Evolutionary conservation across 1,140 invertebrate species (phyloP), one percentile per base, ranked within the genome.

Genomic region (Euura saliciscinereae): DNA sequence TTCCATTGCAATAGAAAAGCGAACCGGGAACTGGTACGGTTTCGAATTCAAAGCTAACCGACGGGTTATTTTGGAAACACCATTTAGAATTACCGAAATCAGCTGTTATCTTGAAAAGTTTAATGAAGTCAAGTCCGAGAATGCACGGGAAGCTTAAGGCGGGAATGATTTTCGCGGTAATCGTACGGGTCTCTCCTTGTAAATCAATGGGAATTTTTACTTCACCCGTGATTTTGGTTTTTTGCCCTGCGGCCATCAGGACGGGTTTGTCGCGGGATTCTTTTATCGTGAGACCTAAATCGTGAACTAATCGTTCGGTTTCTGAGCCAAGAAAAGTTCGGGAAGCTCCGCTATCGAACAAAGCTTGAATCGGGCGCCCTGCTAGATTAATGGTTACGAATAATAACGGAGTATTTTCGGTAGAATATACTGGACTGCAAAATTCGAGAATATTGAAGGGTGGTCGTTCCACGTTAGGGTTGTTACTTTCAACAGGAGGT

Each of bases 211-310:
- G n/a, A 0, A 59, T 51, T n/a, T 11, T 59, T 2, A 72, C 45
- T 10, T 43, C 28, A 11, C 68, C 71, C 7, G 13, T 10, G 5
- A 59, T 68, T 4, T 44, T 1, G 1, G 45, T 45, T 2, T 44
- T 2, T n/a, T 72, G 71, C 0, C 71, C 65, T 2, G 46, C 71
- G 8, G 71, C 71, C 71, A 68, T 72, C 45, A 68, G 44, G 2
- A 72, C 66, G 2, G 66, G 66, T 4, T 66, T n/a, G 0, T 44
- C 51, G 8, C n/a, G 2, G 2, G 28, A 6, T 11, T 5, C 0
- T 66, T 8, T 2, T 1, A 66, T 11, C 5, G 66, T 45, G 1
- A 72, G 43, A 2, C 45, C n/a, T 3, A 72, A 11, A 0, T 46
- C 66, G 3, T 45, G 43, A 2, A 72, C 8, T 59, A 45, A 59